Conservation (phyloP, 2,113 vertebrate genomes). For the Scolopax mira region DNA sequence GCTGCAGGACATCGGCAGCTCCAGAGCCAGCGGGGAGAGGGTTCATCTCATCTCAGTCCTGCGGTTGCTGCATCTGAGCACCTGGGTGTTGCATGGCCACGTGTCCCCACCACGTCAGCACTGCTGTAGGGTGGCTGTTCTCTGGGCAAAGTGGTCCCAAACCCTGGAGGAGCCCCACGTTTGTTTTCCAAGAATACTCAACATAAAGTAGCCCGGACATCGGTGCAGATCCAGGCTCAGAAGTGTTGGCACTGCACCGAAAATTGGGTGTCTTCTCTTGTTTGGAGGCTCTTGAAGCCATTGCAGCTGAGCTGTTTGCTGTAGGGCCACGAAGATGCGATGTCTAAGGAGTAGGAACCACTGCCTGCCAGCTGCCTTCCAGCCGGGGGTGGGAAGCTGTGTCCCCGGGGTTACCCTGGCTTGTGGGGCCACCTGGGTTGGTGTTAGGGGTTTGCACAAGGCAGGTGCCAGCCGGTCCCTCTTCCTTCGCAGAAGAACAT, state of each 20-base stretch:
- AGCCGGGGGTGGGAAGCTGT: not conserved
- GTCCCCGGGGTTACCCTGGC: not conserved
- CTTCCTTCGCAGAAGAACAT: conserved; percentile 77
- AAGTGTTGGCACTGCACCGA: not conserved
- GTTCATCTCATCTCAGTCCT: not conserved
- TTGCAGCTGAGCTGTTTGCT: not conserved
- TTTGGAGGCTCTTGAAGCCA: not conserved
- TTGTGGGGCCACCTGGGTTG: not conserved
- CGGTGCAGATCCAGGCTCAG: not conserved
- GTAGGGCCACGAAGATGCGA: not conserved
- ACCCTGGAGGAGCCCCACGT: not conserved
- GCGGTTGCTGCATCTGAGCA: not conserved
- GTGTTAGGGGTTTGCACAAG: not conserved
- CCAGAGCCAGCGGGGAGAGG: not conserved
- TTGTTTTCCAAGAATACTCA: not conserved
- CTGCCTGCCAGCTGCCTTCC: not conserved
- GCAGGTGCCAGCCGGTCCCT: not conserved
- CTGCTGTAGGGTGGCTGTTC: not conserved
- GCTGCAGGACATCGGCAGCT: not conserved
- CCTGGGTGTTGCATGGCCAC: accelerated
- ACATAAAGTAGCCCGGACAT: not conserved
- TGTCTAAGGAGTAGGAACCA: not conserved
- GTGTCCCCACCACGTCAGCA: not conserved
- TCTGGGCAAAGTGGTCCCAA: not conserved
- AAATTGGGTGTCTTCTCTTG: not conserved